phyloP scores from a whole-genome alignment of 2,888 invertebrate genomes.

The Drosophila lacicola region DNA sequence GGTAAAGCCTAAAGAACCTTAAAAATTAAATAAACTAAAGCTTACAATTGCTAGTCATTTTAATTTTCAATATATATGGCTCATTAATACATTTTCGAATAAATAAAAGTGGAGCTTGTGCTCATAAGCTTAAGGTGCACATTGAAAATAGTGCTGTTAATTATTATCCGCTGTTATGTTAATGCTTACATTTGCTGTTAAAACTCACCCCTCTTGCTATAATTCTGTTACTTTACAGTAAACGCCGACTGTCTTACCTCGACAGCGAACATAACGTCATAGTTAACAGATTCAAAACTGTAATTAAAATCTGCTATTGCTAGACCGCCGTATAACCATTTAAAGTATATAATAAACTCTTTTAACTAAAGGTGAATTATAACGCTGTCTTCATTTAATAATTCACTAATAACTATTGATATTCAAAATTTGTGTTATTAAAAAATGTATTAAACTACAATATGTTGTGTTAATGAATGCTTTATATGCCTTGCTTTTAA shows the following conservation, averaged over 20 bases:
- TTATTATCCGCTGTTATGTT: slow-evolving; percentile 62
- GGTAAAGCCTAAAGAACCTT: not conserved
- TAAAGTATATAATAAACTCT: no score
- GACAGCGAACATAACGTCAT: not conserved
- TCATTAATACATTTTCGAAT: not conserved
- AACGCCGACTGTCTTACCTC: not conserved
- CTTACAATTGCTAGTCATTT: accelerated
- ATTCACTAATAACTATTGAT: no score
- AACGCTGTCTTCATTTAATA: no score
- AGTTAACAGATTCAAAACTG: slow-evolving; percentile 3
- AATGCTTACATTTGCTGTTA: slow-evolving; percentile 5
- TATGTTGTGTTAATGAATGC: no score
- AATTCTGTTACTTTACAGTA: slow-evolving; percentile 45
- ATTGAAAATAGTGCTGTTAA: not conserved
- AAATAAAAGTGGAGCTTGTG: not conserved
- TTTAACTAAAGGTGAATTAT: no score
- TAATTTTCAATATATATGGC: no score
- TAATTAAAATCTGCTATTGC: not conserved
- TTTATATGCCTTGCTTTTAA: no score
- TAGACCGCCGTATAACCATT: not conserved
- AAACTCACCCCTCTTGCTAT: slow-evolving; percentile 58
- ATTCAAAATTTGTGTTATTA: no score
- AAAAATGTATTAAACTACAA: no score
- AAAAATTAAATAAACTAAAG: no score
- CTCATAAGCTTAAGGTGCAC: accelerated